phyloP scores from a whole-genome alignment of 2,797 vertebrate genomes.

The Helarctos malayanus region DNA sequence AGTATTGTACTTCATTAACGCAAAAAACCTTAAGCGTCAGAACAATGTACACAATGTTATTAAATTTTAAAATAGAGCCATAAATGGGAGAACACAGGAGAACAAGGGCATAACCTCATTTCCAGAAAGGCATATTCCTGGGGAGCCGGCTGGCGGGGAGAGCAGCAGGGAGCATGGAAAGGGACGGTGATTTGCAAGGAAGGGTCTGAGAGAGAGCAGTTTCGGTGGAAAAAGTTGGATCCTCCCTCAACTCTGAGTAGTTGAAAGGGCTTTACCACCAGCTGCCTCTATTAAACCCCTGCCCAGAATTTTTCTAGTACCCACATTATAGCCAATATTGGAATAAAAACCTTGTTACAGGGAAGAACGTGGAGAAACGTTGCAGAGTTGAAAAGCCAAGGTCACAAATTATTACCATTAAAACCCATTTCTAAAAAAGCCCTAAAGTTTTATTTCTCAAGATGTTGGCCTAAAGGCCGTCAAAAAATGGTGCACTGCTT shows the following conservation, averaged over 20 bases:
- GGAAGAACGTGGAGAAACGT: background rate
- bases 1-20: background rate
- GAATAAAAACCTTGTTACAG: background rate
- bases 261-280: background rate
- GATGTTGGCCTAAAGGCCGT: constrained; percentile 50
- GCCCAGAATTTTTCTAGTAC: background rate
- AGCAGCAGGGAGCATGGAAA: background rate
- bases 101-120: background rate
- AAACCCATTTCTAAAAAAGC: background rate
- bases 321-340: background rate
- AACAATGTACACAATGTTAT: background rate
- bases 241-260: background rate
- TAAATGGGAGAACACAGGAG: background rate
- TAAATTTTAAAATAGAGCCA: background rate
- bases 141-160: background rate
- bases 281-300: background rate
- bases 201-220: background rate
- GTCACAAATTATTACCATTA: background rate
- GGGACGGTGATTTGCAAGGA: background rate
- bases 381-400: background rate
- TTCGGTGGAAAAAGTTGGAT: background rate
- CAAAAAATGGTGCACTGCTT: constrained; percentile 41
- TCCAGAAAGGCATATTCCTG: background rate
- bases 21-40: background rate
- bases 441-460: constrained; percentile 43